Base-by-base conservation (phyloP, 1,140 invertebrate genomes). In the Centruroides sculpturatus region DNA sequence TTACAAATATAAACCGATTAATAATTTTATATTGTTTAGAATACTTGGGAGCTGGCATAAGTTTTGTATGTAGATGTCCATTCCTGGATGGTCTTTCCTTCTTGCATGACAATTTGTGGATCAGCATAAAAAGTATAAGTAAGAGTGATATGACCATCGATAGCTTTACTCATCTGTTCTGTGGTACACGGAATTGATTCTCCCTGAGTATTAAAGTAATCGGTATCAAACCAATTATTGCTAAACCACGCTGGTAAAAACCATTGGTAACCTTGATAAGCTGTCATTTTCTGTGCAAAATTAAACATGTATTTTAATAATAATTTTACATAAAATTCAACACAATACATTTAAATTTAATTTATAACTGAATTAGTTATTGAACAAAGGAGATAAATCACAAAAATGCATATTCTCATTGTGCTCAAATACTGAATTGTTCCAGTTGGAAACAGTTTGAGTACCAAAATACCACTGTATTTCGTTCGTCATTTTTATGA, bases 171-270 rank as follows among this genome's bases (percentile, higher is more conserved):
- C 82, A 87, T 85, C 69, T 84, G 75, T 5, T 68, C 65, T 3
- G 79, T 82, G 1, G 77, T 80, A 69, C 85, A 88, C 3, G 78
- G 75, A 10, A 84, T 76, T 51, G 60, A 60, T 56, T 69, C 70
- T 47, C 66, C 60, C 11, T 64, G 63, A 66, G 83, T 82, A 65
- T 79, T 79, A 55, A 72, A 73, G 8, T 41, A 41, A 63, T 82
- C 78, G 0, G 81, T 83, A 64, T 86, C 78, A 69, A 81, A 83
- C 84, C 85, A 86, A 59, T 81, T 74, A 5, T 73, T 68, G 3
- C 76, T 72, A 60, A 87, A 79, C 85, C 86, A 89, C 2, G 78
- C 72, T 0, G 87, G 87, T 23, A 92, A 71, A 68, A 91, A 90
- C 88, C 89, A 91, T 0, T 88, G 80, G 70, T 87, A 91, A 8